Base-by-base conservation (phyloP, 2,888 invertebrate species). In the Odiellus spinosus region DNA sequence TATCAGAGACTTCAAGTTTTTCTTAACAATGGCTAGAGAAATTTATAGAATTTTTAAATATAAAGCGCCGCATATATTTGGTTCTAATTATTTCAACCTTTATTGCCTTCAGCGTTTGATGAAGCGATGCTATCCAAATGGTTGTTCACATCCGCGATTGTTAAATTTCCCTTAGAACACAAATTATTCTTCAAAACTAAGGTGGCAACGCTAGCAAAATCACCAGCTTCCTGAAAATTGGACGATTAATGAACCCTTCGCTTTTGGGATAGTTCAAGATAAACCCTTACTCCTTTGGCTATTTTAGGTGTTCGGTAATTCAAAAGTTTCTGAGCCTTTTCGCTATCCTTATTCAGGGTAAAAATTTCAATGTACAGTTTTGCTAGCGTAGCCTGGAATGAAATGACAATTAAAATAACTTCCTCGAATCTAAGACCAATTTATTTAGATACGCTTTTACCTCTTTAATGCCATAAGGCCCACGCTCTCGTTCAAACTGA, bases 391-490 rank as follows among this genome's bases (percentile, higher is more conserved):
- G 74, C 71, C 66, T 67, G 8, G 26, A 8, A 6, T 26, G 8
- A 6, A 26, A 26, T 26, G 4, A 26, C 26, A 26, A 26, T 26
- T 26, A 26, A 26, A n/a, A n/a, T n/a, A n/a, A n/a, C n/a, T n/a
- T n/a, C n/a, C n/a, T n/a, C n/a, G n/a, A n/a, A n/a, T n/a, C n/a
- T n/a, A n/a, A n/a, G n/a, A n/a, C n/a, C n/a, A 6, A 26, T 26
- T 26, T 26, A 26, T 4, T 26, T 26, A 26, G 26, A 6, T 8
- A 26, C 26, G 26, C 26, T 6, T 6, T 47, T 53, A 67, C 67
- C 62, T 83, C 80, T 67, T 86, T 84, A 51, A 93, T 71, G 17
- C 87, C 84, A 66, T 87, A 87, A 0, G 85, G 74, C 35, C 76
- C 75, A 55, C 91, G 73, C 55, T 82, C 78, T 54, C 79, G 75